Base-by-base conservation (phyloP, 2,797 vertebrate species). In the Hipposideros larvatus region DNA sequence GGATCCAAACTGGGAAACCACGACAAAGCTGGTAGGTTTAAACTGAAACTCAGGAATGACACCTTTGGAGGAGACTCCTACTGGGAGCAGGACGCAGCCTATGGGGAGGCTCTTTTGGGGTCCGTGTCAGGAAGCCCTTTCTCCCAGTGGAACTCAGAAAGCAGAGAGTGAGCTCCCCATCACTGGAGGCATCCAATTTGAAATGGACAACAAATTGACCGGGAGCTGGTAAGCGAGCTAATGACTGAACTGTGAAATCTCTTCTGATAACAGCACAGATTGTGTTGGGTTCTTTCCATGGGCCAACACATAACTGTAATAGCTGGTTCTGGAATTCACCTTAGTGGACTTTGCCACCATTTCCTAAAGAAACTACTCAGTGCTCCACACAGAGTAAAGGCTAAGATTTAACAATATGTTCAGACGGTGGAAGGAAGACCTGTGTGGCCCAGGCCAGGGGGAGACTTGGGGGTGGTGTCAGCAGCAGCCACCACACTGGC, bases 21-120 rank as follows among this genome's bases (percentile, higher is more conserved):
- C 55, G 31, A 13, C 11, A 14, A 53, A 65, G 61, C 70, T 22
- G 14, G 6, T 55, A 21, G 16, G 28, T 65, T 31, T 21, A n/a
- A 55, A 80, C 7, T 1, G 15, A 70, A 75, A 16, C n/a, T 55
- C 43, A 9, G 70, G 26, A 7, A 1, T 4, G 48, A 73, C 18
- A 31, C 9, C 15, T 24, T 16, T 21, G 3, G 24, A 51, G 18
- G 41, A 63, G 75, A 15, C 11, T 7, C 34, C 22, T 3, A 0
- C 28, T 0, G 2, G 84, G 55, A 26, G 11, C 34, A 15, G 16
- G 26, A 1, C 0, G 0, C 0, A 1, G 1, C 74, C 73, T 10
- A 5, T 0, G 0, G 18, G 19, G 37, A 24, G n/a, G 21, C 1
- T 1, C 16, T 0, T 0, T 15, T 5, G 4, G 7, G 21, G 26